These are phyloP conservation scores for Oceanites oceanicus DNA, from an alignment of 2,113 vertebrate species.

Conservation along the genomic window DNA sequence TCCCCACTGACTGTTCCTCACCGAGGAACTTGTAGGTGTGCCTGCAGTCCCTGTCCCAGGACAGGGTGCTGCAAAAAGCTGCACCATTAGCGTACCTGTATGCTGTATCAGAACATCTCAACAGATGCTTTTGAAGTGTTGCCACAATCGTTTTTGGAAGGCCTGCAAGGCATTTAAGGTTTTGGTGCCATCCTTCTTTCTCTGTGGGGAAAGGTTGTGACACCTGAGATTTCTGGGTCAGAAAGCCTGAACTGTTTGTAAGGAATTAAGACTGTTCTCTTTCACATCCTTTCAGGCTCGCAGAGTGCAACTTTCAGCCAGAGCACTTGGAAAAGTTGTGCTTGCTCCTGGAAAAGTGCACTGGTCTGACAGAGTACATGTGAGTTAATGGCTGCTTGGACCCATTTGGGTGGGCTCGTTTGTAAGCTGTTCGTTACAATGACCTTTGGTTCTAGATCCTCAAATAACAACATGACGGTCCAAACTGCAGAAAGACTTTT, in stretches of 20 bases:
- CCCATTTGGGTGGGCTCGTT: accelerated
- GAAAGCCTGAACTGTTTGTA: neutral
- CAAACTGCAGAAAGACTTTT: conserved; percentile 30
- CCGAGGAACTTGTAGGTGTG: neutral
- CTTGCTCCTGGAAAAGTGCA: conserved; percentile 64
- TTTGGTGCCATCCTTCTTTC: neutral
- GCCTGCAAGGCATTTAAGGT: neutral
- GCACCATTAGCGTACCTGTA: accelerated
- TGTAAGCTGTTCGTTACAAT: neutral
- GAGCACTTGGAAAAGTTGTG: conserved; percentile 74
- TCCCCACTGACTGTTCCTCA: neutral
- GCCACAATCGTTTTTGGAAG: neutral
- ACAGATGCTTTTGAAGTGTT: neutral
- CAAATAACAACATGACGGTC: conserved; percentile 38
- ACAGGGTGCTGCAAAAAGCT: neutral
- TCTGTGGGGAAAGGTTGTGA: neutral
- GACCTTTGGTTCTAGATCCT: conserved; percentile 61
- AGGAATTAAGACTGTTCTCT: neutral
- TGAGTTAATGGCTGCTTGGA: conserved; percentile 69
- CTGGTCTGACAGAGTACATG: conserved; percentile 70
- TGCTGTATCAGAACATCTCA: neutral
- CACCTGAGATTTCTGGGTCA: neutral
- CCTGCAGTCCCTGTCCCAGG: neutral
- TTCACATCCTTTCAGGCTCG: conserved; percentile 70
- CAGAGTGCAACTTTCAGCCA: conserved; percentile 66